Evolutionary conservation across 2,888 invertebrate species (phyloP), one percentile per base, ranked within the genome.

Genomic region (Perizoma affinitatum): DNA sequence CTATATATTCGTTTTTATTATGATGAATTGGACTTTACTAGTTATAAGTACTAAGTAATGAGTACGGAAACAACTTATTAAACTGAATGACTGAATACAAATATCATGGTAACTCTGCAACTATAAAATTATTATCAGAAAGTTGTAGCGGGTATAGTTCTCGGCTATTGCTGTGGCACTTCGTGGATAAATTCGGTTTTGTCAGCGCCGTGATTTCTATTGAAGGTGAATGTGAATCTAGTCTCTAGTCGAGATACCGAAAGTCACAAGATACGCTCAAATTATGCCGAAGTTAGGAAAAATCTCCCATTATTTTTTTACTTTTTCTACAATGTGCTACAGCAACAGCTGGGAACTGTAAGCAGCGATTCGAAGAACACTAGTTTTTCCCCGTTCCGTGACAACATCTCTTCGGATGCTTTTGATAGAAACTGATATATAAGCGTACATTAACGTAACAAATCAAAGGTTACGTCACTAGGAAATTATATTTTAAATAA

Each of bases 381-480:
- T 5, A 38, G 40, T 41, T 51, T 54, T 53, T 75, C 76, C 74
- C 71, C 76, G 73, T 82, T 67, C 84, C 83, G 81, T 84, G 84
- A 80, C 72, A 40, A 55, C 72, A 70, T 69, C 65, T 74, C 74
- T 69, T 60, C 68, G 75, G 70, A 77, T 73, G 73, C 68, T 74
- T 72, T 72, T 73, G 72, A 79, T 78, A 77, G 74, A 76, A 78
- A 81, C 73, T 68, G 70, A 74, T 72, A 69, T 68, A 51, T 10
- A 10, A 45, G 54, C 61, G 54, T 9, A n/a, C 4, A 44, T 22
- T 61, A 62, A 67, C 67, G 70, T 69, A 78, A 75, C 77, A 72
- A 75, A 76, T 72, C 41, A 54, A 48, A 40, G 38, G 50, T 80
- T 80, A 67, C 76, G 70, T 73, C 75, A 75, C 60, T 65, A 77